Evolutionary conservation across 1,140 invertebrate species (phyloP).

Genomic region (Adelges cooleyi): DNA sequence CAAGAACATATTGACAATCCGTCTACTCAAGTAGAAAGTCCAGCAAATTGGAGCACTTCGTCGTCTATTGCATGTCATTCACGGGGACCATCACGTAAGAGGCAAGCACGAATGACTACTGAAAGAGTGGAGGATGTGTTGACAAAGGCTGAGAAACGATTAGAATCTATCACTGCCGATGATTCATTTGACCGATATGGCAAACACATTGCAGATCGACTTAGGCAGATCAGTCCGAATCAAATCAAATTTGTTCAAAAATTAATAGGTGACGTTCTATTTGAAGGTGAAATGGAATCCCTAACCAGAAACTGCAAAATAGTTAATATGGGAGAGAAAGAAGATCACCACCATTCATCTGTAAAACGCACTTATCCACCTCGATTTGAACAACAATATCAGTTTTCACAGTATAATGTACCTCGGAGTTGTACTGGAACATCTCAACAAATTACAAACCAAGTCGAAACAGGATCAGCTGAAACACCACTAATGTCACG

Average conservation of each 20-base stretch:
- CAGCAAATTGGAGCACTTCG: too few species aligned
- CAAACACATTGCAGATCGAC: slow-evolving; percentile 32
- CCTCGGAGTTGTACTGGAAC: too few species aligned
- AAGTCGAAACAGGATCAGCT: too few species aligned
- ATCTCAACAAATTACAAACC: too few species aligned
- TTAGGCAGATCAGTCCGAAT: slow-evolving; percentile 30
- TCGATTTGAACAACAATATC: too few species aligned
- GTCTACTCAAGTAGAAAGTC: too few species aligned
- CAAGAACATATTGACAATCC: slow-evolving; percentile 3
- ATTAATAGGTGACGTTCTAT: slow-evolving; percentile 29
- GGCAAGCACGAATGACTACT: not conserved
- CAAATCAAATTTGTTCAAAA: slow-evolving; percentile 29
- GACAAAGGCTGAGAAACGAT: slow-evolving; percentile 28
- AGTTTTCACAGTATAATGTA: too few species aligned
- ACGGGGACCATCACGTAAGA: slow-evolving; percentile 19
- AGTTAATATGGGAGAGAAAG: too few species aligned
- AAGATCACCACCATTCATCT: too few species aligned
- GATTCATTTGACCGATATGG: slow-evolving; percentile 31
- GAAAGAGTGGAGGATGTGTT: slow-evolving; percentile 22
- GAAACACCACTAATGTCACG: too few species aligned
- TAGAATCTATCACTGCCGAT: slow-evolving; percentile 28
- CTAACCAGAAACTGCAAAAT: slow-evolving; percentile 32
- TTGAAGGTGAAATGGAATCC: slow-evolving; percentile 25
- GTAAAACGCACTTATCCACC: too few species aligned
- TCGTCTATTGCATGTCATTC: too few species aligned